phyloP scores from a whole-genome alignment of 1,140 invertebrate species.

The Asbolus verrucosus region DNA sequence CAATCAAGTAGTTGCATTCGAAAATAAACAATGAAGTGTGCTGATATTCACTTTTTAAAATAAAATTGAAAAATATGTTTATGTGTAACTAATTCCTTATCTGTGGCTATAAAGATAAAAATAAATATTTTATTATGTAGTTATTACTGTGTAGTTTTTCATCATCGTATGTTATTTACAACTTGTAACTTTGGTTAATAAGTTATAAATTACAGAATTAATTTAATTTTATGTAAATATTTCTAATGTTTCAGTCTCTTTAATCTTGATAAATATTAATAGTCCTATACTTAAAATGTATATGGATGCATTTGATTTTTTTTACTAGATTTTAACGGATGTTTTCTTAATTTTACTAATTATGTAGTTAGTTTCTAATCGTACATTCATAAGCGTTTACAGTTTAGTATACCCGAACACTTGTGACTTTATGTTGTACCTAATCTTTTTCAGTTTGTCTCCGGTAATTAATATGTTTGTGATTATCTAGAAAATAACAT shows the following conservation, averaged over 20 bases:
- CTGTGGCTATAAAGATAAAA: slow-evolving; percentile 1
- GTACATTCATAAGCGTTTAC: neutral
- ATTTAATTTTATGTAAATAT: slow-evolving; percentile 35
- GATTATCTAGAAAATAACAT: no score
- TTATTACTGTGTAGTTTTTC: neutral
- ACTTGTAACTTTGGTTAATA: slow-evolving; percentile 1
- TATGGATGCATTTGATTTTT: slow-evolving; percentile 6
- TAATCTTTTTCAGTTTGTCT: no score
- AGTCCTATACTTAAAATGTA: neutral
- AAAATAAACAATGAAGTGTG: no score
- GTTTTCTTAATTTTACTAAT: slow-evolving; percentile 25
- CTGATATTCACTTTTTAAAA: no score
- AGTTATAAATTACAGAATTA: slow-evolving; percentile 30
- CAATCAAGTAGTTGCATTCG: no score
- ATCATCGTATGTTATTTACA: neutral
- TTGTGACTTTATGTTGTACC: neutral
- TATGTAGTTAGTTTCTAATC: neutral
- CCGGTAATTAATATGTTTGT: no score
- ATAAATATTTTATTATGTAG: neutral
- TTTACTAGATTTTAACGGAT: slow-evolving; percentile 6
- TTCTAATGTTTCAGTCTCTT: slow-evolving; percentile 22
- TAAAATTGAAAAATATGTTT: no score
- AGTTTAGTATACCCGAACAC: neutral
- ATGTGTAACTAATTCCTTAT: neutral
- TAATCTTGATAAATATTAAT: slow-evolving; percentile 40